Base-by-base conservation (phyloP, 2,797 vertebrate genomes). In the Enteromius afrohamiltoni region DNA sequence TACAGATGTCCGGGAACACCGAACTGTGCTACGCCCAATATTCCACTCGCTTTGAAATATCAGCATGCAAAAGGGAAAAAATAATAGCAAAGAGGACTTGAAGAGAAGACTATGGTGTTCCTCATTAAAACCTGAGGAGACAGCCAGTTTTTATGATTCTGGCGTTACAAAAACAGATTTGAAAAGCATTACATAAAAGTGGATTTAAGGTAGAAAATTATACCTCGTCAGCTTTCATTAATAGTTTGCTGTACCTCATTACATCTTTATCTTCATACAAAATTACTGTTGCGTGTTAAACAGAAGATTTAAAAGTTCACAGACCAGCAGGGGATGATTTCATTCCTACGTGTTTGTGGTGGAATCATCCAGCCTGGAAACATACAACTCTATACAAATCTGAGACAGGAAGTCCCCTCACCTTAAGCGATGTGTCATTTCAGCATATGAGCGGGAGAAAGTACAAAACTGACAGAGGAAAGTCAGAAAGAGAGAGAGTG, bases 1-100 rank as follows among this genome's bases (percentile, higher is more conserved):
- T 84, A 79, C 86, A 86, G 85, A 82, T 77, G 88, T 88, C 83
- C 80, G 40, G 82, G 82, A 86, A 87, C 81, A 65, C 67, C 77
- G 65, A 80, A 87, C 77, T 86, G 78, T 77, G 71, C 83, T 55
- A 80, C 84, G 64, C 82, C 83, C 69, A 78, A 80, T 79, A 84
- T 84, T 85, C 81, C 64, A 81, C 70, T 69, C n/a, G 65, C 85
- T 85, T 71, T 79, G 71, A 88, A 85, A 85, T 77, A 77, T 77
- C 73, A 80, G 60, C 40, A 37, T 49, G 17, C 70, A 62, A 83
- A 74, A 68, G 21, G 37, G 37, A 2, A 5, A 29, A 77, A 75
- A 55, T 74, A 17, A 67, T 31, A 40, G 40, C 60, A 87, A 85
- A 82, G 74, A 76, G 29, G 3, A 71, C 82, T 73, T 42, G 0